Evolutionary conservation across 2,113 vertebrate genomes (phyloP), one percentile per base, ranked within the genome.

Genomic region (Brachypodius melanocephalos): DNA sequence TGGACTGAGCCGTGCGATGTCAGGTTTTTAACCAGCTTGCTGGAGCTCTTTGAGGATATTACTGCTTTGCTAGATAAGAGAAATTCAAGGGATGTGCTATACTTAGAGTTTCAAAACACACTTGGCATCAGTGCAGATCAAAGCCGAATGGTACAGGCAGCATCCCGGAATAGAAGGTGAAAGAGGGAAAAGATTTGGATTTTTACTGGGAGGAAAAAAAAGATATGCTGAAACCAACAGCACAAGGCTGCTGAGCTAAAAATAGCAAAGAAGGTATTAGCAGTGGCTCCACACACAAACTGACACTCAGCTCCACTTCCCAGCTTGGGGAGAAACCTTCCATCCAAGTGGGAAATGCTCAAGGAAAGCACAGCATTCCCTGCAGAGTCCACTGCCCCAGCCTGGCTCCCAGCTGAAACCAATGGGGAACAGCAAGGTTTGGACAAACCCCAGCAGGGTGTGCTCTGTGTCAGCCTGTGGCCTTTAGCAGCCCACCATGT

Each of bases 51-150:
- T 94, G 94, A 95, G 93, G 93, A 92, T 89, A 87, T 73, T 90
- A 48, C 84, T 94, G 95, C 92, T 95, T 85, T 59, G 48, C 86
- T 73, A 93, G 95, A 94, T 91, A 92, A 96, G 92, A 96, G 88
- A 83, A 93, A 94, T 95, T 86, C 91, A 89, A 91, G 93, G 94
- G 94, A 88, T 48, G 76, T 76, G 69, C 94, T 96, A 89, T 94
- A 95, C 95, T 91, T 95, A 96, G 96, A 86, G 91, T 94, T 96
- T 95, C 90, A 96, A 97, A 97, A 97, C 94, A 94, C 77, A 76
- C 90, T 90, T 95, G 88, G 95, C 91, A 95, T 95, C 96, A 71
- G 78, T 18, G 57, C 82, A 91, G 91, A 94, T 92, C 95, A 97
- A 97, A 97, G 96, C 90, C 7, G 38, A 89, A 88, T 36, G 89